Conservation (phyloP, 1,140 invertebrate genomes). For the Diorhabda sublineata region DNA sequence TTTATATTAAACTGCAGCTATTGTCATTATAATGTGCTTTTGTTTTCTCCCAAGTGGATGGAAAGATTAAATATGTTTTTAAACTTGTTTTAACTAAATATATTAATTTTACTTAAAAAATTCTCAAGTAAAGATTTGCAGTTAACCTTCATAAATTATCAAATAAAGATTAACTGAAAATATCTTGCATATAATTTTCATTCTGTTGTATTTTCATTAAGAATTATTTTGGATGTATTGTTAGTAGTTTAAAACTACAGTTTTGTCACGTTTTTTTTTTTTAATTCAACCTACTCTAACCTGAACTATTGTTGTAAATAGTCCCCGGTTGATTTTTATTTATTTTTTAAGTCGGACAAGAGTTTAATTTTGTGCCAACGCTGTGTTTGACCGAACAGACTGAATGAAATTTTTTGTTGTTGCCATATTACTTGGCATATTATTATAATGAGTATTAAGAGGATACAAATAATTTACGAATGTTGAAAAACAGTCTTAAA, state of each 20-base stretch:
- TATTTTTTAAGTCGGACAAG: constrained; percentile 12
- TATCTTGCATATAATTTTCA: background rate
- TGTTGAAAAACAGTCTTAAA: too few relatives aligned
- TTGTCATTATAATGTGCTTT: too few relatives aligned
- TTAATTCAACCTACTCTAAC: background rate
- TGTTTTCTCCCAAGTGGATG: too few relatives aligned
- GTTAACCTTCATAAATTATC: too few relatives aligned
- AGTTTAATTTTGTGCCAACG: constrained; percentile 24
- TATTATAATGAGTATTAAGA: background rate
- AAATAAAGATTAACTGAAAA: too few relatives aligned
- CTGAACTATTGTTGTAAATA: constrained; percentile 35
- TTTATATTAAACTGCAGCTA: too few relatives aligned
- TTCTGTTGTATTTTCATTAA: background rate
- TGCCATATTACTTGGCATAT: background rate
- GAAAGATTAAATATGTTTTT: too few relatives aligned
- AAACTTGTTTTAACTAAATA: too few relatives aligned
- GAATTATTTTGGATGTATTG: constrained; percentile 3
- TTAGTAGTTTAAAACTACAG: constrained; percentile 11
- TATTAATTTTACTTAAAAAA: too few relatives aligned
- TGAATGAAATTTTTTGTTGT: background rate
- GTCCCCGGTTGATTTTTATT: constrained; percentile 29
- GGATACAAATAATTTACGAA: background rate
- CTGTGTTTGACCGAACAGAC: background rate
- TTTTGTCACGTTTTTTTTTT: background rate
- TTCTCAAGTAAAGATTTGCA: too few relatives aligned